Conservation (phyloP, 2,797 vertebrate species). For the Leucoraja ocellata region DNA sequence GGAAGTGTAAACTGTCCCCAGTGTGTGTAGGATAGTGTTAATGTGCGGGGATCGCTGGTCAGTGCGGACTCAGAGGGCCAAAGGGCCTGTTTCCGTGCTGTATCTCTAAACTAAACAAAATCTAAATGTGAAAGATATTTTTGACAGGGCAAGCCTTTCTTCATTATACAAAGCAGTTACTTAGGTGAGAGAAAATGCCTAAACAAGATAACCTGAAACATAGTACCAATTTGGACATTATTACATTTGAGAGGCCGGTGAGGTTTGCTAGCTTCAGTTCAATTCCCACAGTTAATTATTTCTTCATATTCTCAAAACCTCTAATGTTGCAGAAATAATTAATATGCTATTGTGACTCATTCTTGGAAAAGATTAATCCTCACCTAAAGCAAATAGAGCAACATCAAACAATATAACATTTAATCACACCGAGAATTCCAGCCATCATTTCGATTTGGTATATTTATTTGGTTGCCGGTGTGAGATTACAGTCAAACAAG, state of each 20-base stretch:
- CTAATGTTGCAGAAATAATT: background rate
- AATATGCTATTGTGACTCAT: background rate
- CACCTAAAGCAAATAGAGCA: background rate
- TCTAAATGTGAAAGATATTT: background rate
- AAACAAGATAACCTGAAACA: background rate
- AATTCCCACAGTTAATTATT: conserved; percentile 32
- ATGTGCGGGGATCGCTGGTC: too few relatives aligned
- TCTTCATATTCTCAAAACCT: conserved; percentile 1
- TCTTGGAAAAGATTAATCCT: background rate
- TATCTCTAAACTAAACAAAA: too few relatives aligned
- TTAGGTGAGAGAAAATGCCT: background rate
- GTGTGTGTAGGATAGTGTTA: too few relatives aligned
- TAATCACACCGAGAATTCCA: background rate
- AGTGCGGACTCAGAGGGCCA: too few relatives aligned
- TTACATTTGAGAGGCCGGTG: background rate
- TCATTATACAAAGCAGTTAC: background rate
- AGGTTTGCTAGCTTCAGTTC: background rate
- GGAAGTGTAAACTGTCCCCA: too few relatives aligned
- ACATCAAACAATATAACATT: background rate
- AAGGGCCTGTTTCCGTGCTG: too few relatives aligned
- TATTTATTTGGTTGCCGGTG: background rate
- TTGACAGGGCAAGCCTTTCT: background rate
- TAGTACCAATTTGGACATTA: background rate
- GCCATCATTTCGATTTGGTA: background rate
- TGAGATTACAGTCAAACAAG: background rate